Evolutionary conservation across 2,113 vertebrate genomes (phyloP).

Genomic region (Turnix velox): DNA sequence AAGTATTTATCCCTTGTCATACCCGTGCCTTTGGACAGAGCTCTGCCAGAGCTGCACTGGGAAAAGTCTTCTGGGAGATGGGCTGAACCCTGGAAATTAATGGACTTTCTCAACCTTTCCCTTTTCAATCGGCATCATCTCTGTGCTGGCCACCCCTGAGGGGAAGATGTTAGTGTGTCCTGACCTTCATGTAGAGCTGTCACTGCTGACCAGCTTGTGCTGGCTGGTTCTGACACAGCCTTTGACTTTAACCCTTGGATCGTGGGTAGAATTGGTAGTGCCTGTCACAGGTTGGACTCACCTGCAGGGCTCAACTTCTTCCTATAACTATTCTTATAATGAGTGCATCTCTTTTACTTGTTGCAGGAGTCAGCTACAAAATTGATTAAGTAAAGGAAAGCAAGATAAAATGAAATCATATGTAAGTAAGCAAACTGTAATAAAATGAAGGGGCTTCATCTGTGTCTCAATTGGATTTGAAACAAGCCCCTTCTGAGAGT

Average conservation of each 20-base stretch:
- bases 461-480: slow-evolving; percentile 26
- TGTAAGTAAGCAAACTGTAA: background rate
- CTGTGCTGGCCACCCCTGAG: background rate
- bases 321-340: background rate
- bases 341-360: background rate
- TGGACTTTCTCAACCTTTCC: background rate
- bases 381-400: background rate
- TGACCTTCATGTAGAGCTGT: background rate
- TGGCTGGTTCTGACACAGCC: background rate
- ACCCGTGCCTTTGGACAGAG: background rate
- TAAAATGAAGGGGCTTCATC: background rate
- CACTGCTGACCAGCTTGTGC: background rate
- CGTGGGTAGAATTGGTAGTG: background rate
- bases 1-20: background rate
- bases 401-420: background rate
- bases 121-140: background rate
- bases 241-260: background rate
- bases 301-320: background rate
- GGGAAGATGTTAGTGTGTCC: background rate
- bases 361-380: background rate
- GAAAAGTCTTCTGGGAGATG: background rate
- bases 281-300: background rate
- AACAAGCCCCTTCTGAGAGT: slow-evolving; percentile 17
- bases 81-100: background rate
- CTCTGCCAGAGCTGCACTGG: background rate